Evolutionary conservation across 2,797 vertebrate species (phyloP).

Genomic region (Acestrorhynchus altus): DNA sequence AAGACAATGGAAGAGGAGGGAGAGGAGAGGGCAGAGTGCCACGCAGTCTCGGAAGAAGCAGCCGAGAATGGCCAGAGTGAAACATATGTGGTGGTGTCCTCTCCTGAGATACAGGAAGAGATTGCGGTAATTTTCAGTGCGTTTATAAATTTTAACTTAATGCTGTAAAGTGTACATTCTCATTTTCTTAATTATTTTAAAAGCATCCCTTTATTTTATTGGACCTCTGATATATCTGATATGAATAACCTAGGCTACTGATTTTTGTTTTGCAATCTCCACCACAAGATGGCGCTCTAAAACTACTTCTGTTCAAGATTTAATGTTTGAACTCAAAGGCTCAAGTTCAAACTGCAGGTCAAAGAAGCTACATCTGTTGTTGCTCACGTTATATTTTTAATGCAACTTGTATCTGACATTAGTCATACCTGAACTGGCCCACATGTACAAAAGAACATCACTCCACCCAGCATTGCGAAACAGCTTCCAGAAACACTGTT

Average conservation of each 20-base stretch:
- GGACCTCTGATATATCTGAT: neutral
- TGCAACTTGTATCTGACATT: too few relatives aligned
- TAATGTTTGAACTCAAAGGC: too few relatives aligned
- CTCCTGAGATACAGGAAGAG: slow-evolving; percentile 50
- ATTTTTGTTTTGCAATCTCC: too few relatives aligned
- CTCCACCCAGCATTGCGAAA: too few relatives aligned
- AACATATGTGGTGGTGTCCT: slow-evolving; percentile 46
- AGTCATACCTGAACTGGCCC: too few relatives aligned
- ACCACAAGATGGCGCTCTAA: neutral
- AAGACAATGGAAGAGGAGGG: neutral
- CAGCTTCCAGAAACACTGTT: too few relatives aligned
- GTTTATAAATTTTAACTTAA: neutral
- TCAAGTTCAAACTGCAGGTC: too few relatives aligned
- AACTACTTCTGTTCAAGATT: too few relatives aligned
- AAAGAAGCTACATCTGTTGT: too few relatives aligned
- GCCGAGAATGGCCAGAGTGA: slow-evolving; percentile 29
- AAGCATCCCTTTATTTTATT: neutral
- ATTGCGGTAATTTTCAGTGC: slow-evolving; percentile 16
- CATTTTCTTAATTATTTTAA: neutral
- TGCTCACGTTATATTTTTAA: too few relatives aligned
- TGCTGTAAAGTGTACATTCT: neutral
- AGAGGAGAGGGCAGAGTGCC: slow-evolving; percentile 61
- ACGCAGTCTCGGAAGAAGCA: slow-evolving; percentile 3
- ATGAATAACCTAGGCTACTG: neutral
- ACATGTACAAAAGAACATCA: too few relatives aligned